A percentile compares a stretch with the other conserved stretches of the same genome.
phyloP scores from a whole-genome alignment of 2,888 invertebrate species.

The Drosophila aldrichi region DNA sequence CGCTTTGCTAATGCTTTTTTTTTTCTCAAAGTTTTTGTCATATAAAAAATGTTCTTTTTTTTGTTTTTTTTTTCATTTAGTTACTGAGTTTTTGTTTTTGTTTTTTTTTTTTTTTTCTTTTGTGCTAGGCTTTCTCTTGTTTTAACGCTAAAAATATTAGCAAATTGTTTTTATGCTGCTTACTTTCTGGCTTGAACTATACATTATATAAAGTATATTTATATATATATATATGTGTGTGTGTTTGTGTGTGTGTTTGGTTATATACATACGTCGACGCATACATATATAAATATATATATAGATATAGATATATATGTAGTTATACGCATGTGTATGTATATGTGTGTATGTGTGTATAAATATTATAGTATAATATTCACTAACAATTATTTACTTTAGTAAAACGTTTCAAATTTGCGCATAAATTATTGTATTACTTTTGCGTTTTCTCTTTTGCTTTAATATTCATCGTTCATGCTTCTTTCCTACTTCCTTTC shows the following conservation, averaged over 20 bases:
- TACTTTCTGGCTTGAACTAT: constrained; percentile 63
- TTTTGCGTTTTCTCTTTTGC: constrained; percentile 29
- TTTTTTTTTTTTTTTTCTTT: constrained; percentile 49
- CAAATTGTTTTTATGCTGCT: constrained; percentile 55
- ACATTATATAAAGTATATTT: constrained; percentile 71
- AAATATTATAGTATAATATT: constrained; percentile 71
- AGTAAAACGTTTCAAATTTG: constrained; percentile 78
- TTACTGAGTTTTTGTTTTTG: constrained; percentile 53
- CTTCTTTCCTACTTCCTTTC: neutral
- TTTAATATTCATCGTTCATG: neutral
- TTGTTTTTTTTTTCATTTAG: constrained; percentile 20
- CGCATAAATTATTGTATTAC: constrained; percentile 78
- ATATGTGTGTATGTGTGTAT: constrained; percentile 29
- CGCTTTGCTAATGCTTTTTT: constrained; percentile 66
- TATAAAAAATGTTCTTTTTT: constrained; percentile 58
- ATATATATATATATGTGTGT: constrained; percentile 24
- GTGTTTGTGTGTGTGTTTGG: neutral
- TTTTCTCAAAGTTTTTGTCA: constrained; percentile 46
- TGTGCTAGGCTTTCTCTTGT: constrained; percentile 62
- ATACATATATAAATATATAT: constrained; percentile 24
- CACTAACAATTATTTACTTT: constrained; percentile 79
- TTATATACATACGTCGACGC: neutral
- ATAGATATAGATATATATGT: neutral
- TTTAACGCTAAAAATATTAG: constrained; percentile 68
- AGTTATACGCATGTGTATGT: constrained; percentile 12